These are phyloP conservation scores for Druceiella hillmani DNA, from an alignment of 2,888 invertebrate species.

Conservation along the genomic window DNA sequence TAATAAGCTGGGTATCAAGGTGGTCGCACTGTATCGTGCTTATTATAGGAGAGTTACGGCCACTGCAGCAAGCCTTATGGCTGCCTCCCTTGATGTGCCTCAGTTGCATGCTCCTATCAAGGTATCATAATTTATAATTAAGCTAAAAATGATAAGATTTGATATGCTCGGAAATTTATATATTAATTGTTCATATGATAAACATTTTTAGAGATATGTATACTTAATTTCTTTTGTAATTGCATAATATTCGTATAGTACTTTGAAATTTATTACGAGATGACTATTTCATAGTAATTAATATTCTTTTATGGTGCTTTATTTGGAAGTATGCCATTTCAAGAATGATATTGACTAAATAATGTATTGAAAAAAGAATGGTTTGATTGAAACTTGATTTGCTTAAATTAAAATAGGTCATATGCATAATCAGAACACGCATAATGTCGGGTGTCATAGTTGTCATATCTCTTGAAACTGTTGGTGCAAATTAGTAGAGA, in stretches of 20 bases:
- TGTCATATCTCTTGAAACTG: no score
- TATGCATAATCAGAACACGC: no score
- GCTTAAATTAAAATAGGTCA: no score
- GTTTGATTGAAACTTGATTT: no score
- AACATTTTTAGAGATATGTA: constrained; percentile 1
- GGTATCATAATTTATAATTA: constrained; percentile 38
- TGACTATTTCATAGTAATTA: no score
- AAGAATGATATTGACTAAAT: no score
- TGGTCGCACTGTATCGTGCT: constrained; percentile 74
- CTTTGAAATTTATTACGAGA: no score
- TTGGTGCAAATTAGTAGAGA: no score
- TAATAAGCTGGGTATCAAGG: constrained; percentile 81
- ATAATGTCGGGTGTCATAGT: no score
- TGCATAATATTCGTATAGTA: constrained; percentile 6
- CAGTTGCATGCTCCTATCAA: constrained; percentile 75
- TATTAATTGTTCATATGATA: neutral
- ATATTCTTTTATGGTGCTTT: no score
- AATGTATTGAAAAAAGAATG: no score
- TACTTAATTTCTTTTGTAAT: constrained; percentile 5
- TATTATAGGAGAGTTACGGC: constrained; percentile 77
- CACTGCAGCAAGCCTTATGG: constrained; percentile 92
- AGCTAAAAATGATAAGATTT: constrained; percentile 2
- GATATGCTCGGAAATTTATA: neutral
- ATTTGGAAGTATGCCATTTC: no score
- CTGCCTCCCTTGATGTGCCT: constrained; percentile 85